Percentiles rank a stretch among this genome's conserved stretches.
phyloP scores from a whole-genome alignment of 2,113 vertebrate species.

The Beaufortia kweichowensis region DNA sequence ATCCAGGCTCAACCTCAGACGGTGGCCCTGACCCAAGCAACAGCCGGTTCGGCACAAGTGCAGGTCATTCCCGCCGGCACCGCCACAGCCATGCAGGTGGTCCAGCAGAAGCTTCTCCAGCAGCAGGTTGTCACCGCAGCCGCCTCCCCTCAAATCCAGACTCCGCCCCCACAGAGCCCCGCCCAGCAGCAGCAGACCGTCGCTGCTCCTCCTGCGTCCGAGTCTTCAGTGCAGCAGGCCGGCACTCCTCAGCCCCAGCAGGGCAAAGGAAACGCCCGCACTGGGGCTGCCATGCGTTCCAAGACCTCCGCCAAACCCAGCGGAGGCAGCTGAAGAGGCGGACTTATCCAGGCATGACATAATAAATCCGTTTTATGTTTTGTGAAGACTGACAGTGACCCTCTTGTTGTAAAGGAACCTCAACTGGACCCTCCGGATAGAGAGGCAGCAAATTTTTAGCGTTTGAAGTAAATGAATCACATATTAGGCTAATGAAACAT shows the following conservation, averaged over 20 bases:
- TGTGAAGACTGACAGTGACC: not conserved
- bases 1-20: slow-evolving; percentile 82
- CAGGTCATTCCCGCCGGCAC: slow-evolving; percentile 83
- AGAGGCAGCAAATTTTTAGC: not conserved
- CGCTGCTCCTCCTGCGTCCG: not conserved
- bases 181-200: slow-evolving; percentile 73
- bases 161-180: slow-evolving; percentile 80
- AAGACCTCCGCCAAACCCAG: slow-evolving; percentile 84
- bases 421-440: not conserved
- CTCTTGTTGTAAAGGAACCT: slow-evolving; percentile 13
- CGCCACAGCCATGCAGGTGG: slow-evolving; percentile 74
- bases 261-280: slow-evolving; percentile 73
- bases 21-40: slow-evolving; percentile 79
- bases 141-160: slow-evolving; percentile 81
- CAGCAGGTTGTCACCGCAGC: slow-evolving; percentile 79
- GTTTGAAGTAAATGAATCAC: slow-evolving; percentile 3
- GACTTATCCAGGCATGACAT: slow-evolving; percentile 7
- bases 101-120: slow-evolving; percentile 87
- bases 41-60: slow-evolving; percentile 52
- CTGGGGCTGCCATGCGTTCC: slow-evolving; percentile 73
- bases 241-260: slow-evolving; percentile 72
- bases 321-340: slow-evolving; percentile 65
- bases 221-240: slow-evolving; percentile 69
- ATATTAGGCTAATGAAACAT: slow-evolving; percentile 9
- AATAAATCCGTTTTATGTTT: not conserved